Evolutionary conservation across 2,113 vertebrate species (phyloP), one percentile per base, ranked within the genome.

Genomic region (Ciconia stormi): DNA sequence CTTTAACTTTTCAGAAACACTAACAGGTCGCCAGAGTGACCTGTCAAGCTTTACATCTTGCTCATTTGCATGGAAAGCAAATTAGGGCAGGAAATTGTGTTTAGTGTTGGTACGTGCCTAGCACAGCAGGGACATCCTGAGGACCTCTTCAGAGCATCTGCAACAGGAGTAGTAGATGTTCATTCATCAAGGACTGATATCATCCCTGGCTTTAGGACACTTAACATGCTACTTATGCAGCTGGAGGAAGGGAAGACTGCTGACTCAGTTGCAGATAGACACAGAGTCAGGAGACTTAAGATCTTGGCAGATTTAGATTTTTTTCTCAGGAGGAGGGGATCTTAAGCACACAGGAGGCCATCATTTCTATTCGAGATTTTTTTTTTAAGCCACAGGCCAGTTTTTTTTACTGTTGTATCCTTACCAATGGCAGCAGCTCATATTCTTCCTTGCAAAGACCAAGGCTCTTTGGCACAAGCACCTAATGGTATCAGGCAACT

Each of bases 401-500:
- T 13, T 16, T 29, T 72, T 44, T 89, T 71, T 36, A 55, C 40
- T 59, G 6, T 23, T 83, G 18, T 16, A 14, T 52, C 23, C 61
- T 36, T 47, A 42, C 32, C 36, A 66, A 13, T 18, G 27, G 26
- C 30, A 83, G 47, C 42, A 71, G 58, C 47, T 80, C 13, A 13
- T 70, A 25, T 34, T 67, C 49, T 73, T 58, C 44, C 12, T 11
- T 4, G 18, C 42, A 30, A 76, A 61, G 30, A 32, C 13, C 42
- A 40, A 53, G 21, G 49, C 11, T 69, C 30, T 53, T 52, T 2
- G 1, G 23, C 1, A 0, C 29, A 26, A 85, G 29, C 0, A 0
- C 34, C 18, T 46, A 25, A 14, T 12, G 17, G 18, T 76, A 58
- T 21, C 13, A 20, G 38, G 26, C 10, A 59, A 1, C 21, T 11